These are phyloP conservation scores for Melinopterus prodromus DNA, from an alignment of 2,888 invertebrate species.

Conservation along the genomic window DNA sequence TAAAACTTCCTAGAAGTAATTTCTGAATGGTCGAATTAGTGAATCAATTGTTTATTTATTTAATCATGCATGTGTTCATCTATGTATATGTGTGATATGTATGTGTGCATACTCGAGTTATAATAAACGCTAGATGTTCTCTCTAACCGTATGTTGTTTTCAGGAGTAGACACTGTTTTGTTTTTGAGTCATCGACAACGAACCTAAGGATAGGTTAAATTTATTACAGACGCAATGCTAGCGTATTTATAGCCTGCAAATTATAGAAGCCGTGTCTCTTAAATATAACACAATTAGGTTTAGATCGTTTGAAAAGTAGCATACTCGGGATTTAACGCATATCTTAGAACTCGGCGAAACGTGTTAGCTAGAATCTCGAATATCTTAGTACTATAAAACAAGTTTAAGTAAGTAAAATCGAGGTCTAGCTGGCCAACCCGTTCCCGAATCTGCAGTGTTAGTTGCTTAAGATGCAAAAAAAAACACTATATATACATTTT, in stretches of 20 bases:
- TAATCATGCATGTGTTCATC: not conserved
- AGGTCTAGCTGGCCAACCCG: too few species aligned
- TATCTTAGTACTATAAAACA: too few species aligned
- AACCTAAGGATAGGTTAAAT: not conserved
- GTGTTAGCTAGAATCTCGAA: too few species aligned
- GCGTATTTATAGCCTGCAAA: not conserved
- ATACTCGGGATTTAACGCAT: not conserved
- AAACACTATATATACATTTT: too few species aligned
- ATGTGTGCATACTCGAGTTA: not conserved
- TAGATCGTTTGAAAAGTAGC: not conserved
- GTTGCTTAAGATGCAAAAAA: too few species aligned
- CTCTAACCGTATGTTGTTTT: not conserved
- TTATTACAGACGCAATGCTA: slow-evolving; percentile 4
- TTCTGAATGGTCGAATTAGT: not conserved
- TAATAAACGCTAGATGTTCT: not conserved
- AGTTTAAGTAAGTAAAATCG: too few species aligned
- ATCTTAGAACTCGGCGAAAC: not conserved
- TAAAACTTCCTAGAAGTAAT: not conserved
- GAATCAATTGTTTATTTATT: not conserved
- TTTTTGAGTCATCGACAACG: slow-evolving; percentile 4
- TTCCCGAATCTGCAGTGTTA: too few species aligned
- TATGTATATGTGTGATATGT: not conserved
- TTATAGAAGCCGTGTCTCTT: not conserved
- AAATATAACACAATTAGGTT: slow-evolving; percentile 4
- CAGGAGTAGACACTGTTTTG: not conserved